phyloP scores from a whole-genome alignment of 1,140 invertebrate genomes.

The Drosophila nebulosa region DNA sequence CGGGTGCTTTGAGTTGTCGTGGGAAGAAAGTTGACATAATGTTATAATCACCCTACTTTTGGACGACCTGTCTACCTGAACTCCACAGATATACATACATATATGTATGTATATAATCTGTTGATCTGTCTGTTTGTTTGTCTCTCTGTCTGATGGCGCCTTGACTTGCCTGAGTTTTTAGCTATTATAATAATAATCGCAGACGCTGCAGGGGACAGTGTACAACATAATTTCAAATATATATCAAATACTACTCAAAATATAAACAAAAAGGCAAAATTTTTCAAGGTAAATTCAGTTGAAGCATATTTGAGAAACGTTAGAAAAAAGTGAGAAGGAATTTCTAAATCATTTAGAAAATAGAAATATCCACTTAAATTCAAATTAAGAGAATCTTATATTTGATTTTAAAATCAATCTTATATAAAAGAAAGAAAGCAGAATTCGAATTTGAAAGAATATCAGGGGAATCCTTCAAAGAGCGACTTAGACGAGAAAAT shows the following conservation, averaged over 20 bases:
- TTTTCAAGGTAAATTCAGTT: too few species aligned
- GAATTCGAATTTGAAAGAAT: too few species aligned
- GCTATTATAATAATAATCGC: slow-evolving; percentile 67
- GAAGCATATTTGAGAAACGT: too few species aligned
- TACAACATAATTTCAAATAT: slow-evolving; percentile 25
- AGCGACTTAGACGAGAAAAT: too few species aligned
- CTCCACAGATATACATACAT: not conserved
- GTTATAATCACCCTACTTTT: slow-evolving; percentile 72
- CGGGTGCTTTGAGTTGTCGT: slow-evolving; percentile 42
- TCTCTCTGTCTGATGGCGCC: slow-evolving; percentile 55
- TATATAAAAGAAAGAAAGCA: too few species aligned
- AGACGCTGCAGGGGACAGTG: slow-evolving; percentile 44
- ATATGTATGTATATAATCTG: slow-evolving; percentile 7
- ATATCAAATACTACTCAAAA: not conserved
- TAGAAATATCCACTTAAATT: too few species aligned
- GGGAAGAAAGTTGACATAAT: slow-evolving; percentile 79
- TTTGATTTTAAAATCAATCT: too few species aligned
- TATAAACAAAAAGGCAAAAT: too few species aligned
- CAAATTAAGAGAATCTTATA: too few species aligned
- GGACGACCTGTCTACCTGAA: slow-evolving; percentile 26
- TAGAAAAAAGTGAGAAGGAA: too few species aligned
- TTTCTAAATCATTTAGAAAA: too few species aligned
- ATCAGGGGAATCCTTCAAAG: too few species aligned
- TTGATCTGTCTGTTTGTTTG: slow-evolving; percentile 37
- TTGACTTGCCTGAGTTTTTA: slow-evolving; percentile 53